Conservation (phyloP, 2,797 vertebrate species). For the Falco columbarius region DNA sequence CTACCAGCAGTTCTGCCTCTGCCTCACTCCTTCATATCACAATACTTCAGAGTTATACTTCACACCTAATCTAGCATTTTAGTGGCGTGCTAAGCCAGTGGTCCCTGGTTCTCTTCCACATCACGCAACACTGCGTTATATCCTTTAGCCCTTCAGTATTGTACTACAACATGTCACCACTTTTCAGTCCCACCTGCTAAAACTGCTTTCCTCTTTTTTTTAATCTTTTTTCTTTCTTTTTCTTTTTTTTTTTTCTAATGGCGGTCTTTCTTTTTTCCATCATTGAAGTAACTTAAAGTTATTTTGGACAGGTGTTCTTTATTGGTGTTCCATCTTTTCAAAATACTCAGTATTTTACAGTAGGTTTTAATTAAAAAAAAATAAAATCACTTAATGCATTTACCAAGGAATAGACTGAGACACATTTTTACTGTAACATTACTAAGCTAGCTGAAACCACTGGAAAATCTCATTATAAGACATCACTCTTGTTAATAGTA, state of each 20-base stretch:
- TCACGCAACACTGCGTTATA: constrained; percentile 33
- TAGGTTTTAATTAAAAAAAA: background rate
- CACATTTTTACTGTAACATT: background rate
- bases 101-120: constrained; percentile 2
- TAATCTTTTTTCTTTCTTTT: background rate
- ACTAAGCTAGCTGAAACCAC: background rate
- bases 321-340: background rate
- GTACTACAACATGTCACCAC: constrained; percentile 62
- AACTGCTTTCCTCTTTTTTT: background rate
- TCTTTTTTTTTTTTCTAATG: background rate
- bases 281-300: background rate
- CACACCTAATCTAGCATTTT: constrained; percentile 41
- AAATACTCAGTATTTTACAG: background rate
- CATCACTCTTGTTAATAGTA: background rate
- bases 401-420: background rate
- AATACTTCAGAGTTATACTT: constrained; percentile 7
- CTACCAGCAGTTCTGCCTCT: constrained; percentile 28
- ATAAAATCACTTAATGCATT: background rate
- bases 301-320: background rate
- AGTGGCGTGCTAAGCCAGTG: background rate
- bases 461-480: background rate
- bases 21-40: constrained; percentile 10
- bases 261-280: background rate
- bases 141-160: background rate
- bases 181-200: constrained; percentile 54